phyloP scores from a whole-genome alignment of 2,888 invertebrate species.

The Adelphocoris suturalis region DNA sequence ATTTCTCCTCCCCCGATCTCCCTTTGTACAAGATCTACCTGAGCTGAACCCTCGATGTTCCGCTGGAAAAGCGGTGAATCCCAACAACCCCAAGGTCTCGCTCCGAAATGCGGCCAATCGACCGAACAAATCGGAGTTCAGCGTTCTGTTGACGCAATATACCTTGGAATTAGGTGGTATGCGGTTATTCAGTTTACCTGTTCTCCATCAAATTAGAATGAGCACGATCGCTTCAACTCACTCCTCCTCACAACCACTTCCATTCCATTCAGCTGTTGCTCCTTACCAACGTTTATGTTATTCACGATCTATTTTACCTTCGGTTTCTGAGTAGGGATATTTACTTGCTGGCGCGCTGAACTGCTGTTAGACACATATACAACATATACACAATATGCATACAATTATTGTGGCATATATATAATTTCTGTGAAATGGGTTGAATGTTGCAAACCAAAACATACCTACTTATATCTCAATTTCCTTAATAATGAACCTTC shows the following conservation, averaged over 20 bases:
- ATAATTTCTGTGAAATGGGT: no score
- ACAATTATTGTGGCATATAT: no score
- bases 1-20: neutral
- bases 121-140: conserved; percentile 11
- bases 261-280: no score
- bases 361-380: no score
- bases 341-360: no score
- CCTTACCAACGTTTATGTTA: no score
- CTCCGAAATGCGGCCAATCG: neutral
- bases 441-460: no score
- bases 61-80: neutral
- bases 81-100: conserved; percentile 9
- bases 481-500: no score
- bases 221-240: neutral
- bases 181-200: neutral
- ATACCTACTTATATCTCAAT: no score
- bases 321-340: no score
- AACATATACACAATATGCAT: no score
- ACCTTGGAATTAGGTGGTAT: neutral
- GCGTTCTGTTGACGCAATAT: conserved; percentile 6
- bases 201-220: neutral
- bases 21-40: conserved; percentile 7
- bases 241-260: neutral
- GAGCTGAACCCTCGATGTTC: conserved; percentile 13
- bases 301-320: no score